Base-by-base conservation (phyloP, 1,140 invertebrate species). In the Mesaphorura yosii region DNA sequence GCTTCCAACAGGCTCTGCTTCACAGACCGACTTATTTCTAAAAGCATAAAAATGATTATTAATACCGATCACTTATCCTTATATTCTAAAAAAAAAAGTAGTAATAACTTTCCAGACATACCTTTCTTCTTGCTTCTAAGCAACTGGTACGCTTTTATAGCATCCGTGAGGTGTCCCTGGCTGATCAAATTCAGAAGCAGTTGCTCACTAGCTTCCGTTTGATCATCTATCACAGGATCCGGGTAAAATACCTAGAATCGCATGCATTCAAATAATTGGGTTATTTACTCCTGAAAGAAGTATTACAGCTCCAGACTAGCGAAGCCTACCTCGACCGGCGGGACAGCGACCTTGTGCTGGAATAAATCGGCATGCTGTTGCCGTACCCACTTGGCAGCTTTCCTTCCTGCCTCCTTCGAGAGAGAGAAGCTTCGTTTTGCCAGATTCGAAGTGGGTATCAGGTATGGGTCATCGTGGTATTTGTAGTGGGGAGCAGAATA, bases 391-490 rank as follows among this genome's bases (percentile, higher is more conserved):
- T 78, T 76, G 2, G 89, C 89, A 39, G 89, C 81, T 72, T 88
- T 91, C 45, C 78, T 76, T 5, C 89, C 90, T 23, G 88, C 77
- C 68, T 92, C 88, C 66, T 83, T 81, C 4, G 88, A 77, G 58
- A 95, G 67, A 6, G 85, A 79, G 73, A 75, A 92, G 0, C 73
- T 70, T 58, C 87, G 68, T 70, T 89, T 84, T 4, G 74, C 68
- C 38, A 72, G 64, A 69, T 81, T 83, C n/a, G 83, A 86, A 41
- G 72, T 67, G n/a, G 89, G 89, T 60, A 83, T 83, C 2, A 93
- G 71, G 67, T 75, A 91, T 4, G 89, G 88, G 72, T 94, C 90
- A 76, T 94, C 88, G 64, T 87, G 81, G 67, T 80, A 93, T 67
- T 85, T 86, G 66, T 86, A 92, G 68, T 86, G 81, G 20, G 85